Conservation (phyloP, 2,113 vertebrate genomes). For the Saccopteryx bilineata region DNA sequence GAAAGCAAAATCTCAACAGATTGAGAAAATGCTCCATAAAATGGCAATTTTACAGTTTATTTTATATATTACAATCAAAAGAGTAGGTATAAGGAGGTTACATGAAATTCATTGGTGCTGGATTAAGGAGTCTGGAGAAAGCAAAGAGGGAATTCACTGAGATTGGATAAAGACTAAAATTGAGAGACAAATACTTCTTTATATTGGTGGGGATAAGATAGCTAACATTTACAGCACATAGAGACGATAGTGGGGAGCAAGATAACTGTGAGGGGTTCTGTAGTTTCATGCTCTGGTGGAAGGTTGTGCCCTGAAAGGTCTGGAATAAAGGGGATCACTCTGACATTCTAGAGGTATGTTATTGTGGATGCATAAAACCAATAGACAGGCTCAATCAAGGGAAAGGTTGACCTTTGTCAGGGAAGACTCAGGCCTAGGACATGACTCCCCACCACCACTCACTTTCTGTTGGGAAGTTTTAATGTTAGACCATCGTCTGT, state of each 20-base stretch:
- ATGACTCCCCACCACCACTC: background rate
- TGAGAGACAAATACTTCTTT: background rate
- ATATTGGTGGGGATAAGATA: background rate
- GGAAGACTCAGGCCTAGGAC: background rate
- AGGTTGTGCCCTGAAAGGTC: background rate
- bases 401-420: background rate
- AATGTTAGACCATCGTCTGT: background rate
- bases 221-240: background rate
- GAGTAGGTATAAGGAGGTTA: background rate
- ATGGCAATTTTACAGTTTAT: background rate
- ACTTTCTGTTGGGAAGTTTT: background rate
- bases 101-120: background rate
- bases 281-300: background rate
- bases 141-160: background rate
- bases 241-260: background rate
- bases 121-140: background rate
- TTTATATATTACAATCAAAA: background rate
- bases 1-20: background rate
- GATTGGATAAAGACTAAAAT: background rate
- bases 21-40: background rate
- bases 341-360: background rate
- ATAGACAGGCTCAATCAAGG: background rate
- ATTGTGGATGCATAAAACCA: background rate
- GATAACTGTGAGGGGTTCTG: background rate
- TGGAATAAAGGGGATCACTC: background rate